Evolutionary conservation across 2,888 invertebrate species (phyloP), one percentile per base, ranked within the genome.

Genomic region (Branchellion lobata): DNA sequence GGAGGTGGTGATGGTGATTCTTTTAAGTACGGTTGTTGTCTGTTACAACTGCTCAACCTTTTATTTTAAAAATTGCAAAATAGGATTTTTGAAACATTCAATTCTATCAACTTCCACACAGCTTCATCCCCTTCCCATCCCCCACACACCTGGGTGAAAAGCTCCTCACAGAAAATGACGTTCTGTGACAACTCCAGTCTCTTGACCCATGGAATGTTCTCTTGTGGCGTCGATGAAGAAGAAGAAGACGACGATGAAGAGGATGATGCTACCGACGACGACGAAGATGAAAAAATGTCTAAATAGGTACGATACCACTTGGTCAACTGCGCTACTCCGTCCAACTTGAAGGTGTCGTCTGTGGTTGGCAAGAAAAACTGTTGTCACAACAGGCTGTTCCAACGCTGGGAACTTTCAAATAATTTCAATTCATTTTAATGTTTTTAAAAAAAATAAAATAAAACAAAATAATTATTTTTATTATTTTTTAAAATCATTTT

Each of bases 181-280:
- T 97, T 97, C 86, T 97, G 97, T 0, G 96, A 96, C 0, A 94
- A 94, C 86, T 97, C 96, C n/a, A 97, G 89, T 84, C 95, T 95
- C 85, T 94, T 94, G 84, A 96, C 95, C 97, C 97, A 97, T 85
- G 94, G 93, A 1, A 78, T 0, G 27, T 72, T 71, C n/a, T 79
- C 69, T 3, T 77, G 8, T 29, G 27, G 14, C 14, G 40, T 8
- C 18, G 77, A 34, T 27, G 34, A 21, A 8, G 51, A 34, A 18
- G 65, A 86, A 18, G 65, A 86, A 85, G 85, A 83, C 85, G 83
- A 92, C 65, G 65, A 11, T 27, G 57, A 11, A 5, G 75, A 29
- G 11, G 75, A 75, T 27, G 34, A 57, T 24, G 40, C 5, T n/a
- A n/a, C n/a, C 18, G 77, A 34, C 8, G 34, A 1, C 11, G 51